A percentile compares a stretch with the other conserved stretches of the same genome.
Evolutionary conservation across 2,113 vertebrate species (phyloP).

Genomic region (Cervus canadensis): DNA sequence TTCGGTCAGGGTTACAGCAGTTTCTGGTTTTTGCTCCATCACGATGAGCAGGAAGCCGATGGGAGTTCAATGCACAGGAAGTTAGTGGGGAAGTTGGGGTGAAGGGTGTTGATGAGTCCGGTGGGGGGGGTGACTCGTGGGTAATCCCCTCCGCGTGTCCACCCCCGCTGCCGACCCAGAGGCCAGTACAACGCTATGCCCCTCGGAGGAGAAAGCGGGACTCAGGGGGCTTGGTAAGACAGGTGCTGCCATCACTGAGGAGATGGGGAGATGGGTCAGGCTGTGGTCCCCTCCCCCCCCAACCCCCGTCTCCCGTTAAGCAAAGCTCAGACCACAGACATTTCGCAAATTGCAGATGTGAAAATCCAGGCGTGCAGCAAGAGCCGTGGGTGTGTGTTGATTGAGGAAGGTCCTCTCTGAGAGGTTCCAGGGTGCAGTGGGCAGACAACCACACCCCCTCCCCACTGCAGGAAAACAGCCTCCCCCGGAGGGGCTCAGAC

Average conservation of each 20-base stretch:
- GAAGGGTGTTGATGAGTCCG: not conserved
- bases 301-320: not conserved
- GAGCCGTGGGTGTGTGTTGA: not conserved
- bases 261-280: not conserved
- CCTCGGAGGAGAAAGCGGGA: not conserved
- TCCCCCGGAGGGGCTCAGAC: not conserved
- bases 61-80: not conserved
- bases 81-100: not conserved
- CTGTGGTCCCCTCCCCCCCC: fast-evolving
- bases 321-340: not conserved
- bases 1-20: not conserved
- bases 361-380: not conserved
- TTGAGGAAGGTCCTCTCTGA: too few species aligned
- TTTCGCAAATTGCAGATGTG: not conserved
- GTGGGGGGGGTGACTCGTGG: fast-evolving
- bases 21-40: not conserved
- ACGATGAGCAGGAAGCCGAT: fast-evolving
- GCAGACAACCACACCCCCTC: not conserved
- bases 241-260: not conserved
- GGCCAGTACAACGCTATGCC: fast-evolving
- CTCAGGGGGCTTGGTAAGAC: not conserved
- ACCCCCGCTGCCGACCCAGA: fast-evolving
- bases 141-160: fast-evolving
- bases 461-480: not conserved
- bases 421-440: not conserved